Evolutionary conservation across 2,113 vertebrate genomes (phyloP).

Genomic region (Esox niger): DNA sequence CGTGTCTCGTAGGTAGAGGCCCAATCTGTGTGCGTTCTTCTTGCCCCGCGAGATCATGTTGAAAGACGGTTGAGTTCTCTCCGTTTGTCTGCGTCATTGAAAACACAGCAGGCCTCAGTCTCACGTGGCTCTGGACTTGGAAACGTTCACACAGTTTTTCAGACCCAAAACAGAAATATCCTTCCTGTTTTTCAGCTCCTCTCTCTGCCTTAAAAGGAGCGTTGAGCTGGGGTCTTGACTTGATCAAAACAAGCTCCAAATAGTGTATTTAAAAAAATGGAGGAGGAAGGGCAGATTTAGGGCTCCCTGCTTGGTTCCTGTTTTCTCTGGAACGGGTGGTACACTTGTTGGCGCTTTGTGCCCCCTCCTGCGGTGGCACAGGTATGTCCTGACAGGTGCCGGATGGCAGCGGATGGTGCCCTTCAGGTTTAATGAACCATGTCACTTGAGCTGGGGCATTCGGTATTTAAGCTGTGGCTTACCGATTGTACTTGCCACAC

Average conservation of each 20-base stretch:
- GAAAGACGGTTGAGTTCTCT: too few relatives aligned
- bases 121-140: too few relatives aligned
- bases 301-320: background rate
- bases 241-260: background rate
- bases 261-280: background rate
- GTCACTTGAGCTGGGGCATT: background rate
- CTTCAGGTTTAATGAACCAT: background rate
- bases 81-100: too few relatives aligned
- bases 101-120: too few relatives aligned
- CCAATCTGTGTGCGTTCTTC: too few relatives aligned
- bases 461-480: background rate
- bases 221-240: background rate
- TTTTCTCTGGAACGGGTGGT: background rate
- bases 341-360: background rate
- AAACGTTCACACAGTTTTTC: too few relatives aligned
- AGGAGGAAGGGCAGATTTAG: background rate
- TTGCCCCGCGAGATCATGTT: too few relatives aligned
- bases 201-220: background rate
- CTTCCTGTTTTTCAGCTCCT: background rate
- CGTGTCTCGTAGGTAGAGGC: too few relatives aligned
- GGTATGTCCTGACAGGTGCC: background rate
- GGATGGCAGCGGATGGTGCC: background rate
- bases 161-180: too few relatives aligned
- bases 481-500: background rate
- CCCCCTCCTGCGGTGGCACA: background rate